A percentile compares a stretch with the other conserved stretches of the same genome.
Conservation (phyloP, 2,888 invertebrate species). For the Volucella bombylans region DNA sequence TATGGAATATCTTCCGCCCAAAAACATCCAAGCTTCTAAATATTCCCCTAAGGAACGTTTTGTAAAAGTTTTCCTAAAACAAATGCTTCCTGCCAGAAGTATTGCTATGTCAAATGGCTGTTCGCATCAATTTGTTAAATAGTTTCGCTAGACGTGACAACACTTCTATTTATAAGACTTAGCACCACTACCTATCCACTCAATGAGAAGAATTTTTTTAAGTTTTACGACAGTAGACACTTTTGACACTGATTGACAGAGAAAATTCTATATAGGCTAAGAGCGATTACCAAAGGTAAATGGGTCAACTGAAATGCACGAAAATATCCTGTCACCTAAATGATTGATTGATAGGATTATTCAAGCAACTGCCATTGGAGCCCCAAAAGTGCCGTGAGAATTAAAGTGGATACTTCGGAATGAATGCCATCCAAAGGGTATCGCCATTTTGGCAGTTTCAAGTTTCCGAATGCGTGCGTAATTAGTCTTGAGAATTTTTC, state of each 20-base stretch:
- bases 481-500: conserved; percentile 25
- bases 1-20: too few species aligned
- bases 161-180: background rate
- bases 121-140: conserved; percentile 11
- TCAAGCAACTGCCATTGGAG: conserved; percentile 5
- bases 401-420: background rate
- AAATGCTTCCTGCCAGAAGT: too few species aligned
- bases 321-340: conserved; percentile 36
- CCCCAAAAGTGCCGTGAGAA: background rate
- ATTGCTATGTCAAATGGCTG: too few species aligned
- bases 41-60: too few species aligned
- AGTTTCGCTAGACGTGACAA: conserved; percentile 12
- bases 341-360: conserved; percentile 51
- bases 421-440: background rate
- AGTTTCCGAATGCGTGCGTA: background rate
- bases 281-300: conserved; percentile 30
- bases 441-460: background rate
- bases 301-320: conserved; percentile 22
- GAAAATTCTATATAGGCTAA: conserved; percentile 1
- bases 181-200: background rate
- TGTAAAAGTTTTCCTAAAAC: too few species aligned
- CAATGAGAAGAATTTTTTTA: background rate
- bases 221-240: background rate
- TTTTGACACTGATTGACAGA: conserved; percentile 44
- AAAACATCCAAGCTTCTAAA: too few species aligned